phyloP scores from a whole-genome alignment of 2,888 invertebrate species.

The Ochlodes sylvanus region DNA sequence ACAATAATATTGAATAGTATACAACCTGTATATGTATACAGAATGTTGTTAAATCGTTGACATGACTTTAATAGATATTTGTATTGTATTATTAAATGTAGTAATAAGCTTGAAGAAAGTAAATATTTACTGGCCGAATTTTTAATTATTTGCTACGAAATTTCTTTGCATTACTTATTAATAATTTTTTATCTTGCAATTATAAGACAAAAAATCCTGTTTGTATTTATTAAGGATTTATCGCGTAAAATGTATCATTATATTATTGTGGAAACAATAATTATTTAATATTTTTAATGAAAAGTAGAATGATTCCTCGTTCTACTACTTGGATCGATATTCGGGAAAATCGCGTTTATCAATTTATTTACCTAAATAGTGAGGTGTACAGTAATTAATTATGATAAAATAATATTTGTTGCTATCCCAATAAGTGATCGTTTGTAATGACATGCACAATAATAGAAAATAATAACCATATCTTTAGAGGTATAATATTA shows the following conservation, averaged over 20 bases:
- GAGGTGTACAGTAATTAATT: no score
- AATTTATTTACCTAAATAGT: no score
- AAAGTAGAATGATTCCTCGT: no score
- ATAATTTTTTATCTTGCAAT: no score
- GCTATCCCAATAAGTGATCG: no score
- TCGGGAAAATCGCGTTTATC: no score
- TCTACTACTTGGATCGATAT: no score
- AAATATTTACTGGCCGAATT: conserved; percentile 4
- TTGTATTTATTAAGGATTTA: no score
- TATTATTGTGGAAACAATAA: neutral
- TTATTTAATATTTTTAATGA: no score
- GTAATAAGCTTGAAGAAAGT: neutral
- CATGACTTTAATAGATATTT: conserved; percentile 25
- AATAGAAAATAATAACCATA: conserved; percentile 7
- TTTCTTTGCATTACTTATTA: no score
- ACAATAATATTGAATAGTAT: conserved; percentile 37
- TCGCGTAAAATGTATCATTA: neutral
- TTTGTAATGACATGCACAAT: conserved; percentile 6
- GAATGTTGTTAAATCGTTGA: conserved; percentile 29
- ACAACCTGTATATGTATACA: conserved; percentile 21
- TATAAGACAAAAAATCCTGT: no score
- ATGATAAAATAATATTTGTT: no score
- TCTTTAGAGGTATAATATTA: neutral
- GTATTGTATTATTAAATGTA: conserved; percentile 4
- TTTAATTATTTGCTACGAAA: neutral